A percentile compares a stretch with the other conserved stretches of the same genome.
Conservation (phyloP, 2,888 invertebrate genomes). For the Boloria selene region DNA sequence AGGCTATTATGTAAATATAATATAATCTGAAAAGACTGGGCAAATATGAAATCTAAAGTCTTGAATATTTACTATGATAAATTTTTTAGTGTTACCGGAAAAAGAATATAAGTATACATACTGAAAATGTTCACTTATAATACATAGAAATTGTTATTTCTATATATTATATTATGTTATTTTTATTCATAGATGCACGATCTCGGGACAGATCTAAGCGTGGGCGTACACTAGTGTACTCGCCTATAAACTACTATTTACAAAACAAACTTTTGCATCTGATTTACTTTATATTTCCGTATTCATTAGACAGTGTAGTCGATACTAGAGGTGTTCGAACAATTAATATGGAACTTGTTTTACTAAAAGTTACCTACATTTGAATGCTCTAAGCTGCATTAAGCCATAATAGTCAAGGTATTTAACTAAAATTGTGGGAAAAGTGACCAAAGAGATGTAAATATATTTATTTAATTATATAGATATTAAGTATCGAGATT, state of each 20-base stretch:
- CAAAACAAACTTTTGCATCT: slow-evolving; percentile 15
- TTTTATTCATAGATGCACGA: too few relatives aligned
- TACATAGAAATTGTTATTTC: too few relatives aligned
- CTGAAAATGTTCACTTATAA: too few relatives aligned
- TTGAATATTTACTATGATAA: too few relatives aligned
- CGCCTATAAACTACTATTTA: slow-evolving; percentile 4
- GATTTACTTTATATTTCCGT: slow-evolving; percentile 19
- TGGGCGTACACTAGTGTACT: not conserved
- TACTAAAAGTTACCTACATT: not conserved
- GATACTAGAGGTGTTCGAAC: slow-evolving; percentile 13
- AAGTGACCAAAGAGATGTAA: not conserved
- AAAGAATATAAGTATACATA: too few relatives aligned
- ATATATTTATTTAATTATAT: slow-evolving; percentile 16
- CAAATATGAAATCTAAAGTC: too few relatives aligned
- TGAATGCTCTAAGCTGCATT: not conserved
- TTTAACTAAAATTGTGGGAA: slow-evolving; percentile 9
- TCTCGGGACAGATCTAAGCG: not conserved
- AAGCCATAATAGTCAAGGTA: not conserved
- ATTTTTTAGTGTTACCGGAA: too few relatives aligned
- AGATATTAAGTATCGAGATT: slow-evolving; percentile 8
- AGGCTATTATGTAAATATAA: too few relatives aligned
- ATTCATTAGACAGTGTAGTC: slow-evolving; percentile 19
- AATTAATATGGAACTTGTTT: slow-evolving; percentile 5
- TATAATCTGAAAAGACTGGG: too few relatives aligned
- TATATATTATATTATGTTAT: too few relatives aligned